phyloP scores from a whole-genome alignment of 1,140 invertebrate species.

The Heliconius nattereri region DNA sequence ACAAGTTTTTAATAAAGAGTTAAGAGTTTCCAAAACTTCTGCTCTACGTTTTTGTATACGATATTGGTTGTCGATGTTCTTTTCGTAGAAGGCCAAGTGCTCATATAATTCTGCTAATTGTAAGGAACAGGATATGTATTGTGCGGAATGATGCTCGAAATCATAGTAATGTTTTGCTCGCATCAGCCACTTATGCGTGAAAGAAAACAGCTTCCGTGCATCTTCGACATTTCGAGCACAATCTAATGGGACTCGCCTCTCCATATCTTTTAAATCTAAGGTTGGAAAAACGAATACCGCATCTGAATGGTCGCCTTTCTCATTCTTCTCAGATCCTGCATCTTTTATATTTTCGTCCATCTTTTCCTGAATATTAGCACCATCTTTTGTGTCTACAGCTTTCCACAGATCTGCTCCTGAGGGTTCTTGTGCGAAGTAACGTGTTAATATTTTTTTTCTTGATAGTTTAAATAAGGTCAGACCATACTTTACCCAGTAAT shows the following conservation, averaged over 20 bases:
- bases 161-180: slow-evolving; percentile 85
- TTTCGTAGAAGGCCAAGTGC: slow-evolving; percentile 86
- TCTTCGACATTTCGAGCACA: slow-evolving; percentile 72
- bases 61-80: slow-evolving; percentile 85
- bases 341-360: slow-evolving; percentile 62
- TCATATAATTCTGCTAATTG: slow-evolving; percentile 87
- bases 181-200: slow-evolving; percentile 85
- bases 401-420: slow-evolving; percentile 62
- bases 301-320: slow-evolving; percentile 56
- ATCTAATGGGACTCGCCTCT: slow-evolving; percentile 57
- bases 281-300: slow-evolving; percentile 63
- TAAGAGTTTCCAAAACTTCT: slow-evolving; percentile 84
- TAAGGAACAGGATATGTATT: slow-evolving; percentile 86
- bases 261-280: slow-evolving; percentile 65
- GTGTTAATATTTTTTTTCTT: slow-evolving; percentile 70
- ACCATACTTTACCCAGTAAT: slow-evolving; percentile 85
- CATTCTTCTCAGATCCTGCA: slow-evolving; percentile 53
- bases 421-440: slow-evolving; percentile 64
- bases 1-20: slow-evolving; percentile 67
- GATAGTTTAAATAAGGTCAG: slow-evolving; percentile 83
- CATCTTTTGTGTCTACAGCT: slow-evolving; percentile 56
- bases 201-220: slow-evolving; percentile 83
- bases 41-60: slow-evolving; percentile 86
- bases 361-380: slow-evolving; percentile 43
- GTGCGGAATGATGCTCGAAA: slow-evolving; percentile 85